Base-by-base conservation (phyloP, 2,888 invertebrate genomes). In the Bombyx huttoni region DNA sequence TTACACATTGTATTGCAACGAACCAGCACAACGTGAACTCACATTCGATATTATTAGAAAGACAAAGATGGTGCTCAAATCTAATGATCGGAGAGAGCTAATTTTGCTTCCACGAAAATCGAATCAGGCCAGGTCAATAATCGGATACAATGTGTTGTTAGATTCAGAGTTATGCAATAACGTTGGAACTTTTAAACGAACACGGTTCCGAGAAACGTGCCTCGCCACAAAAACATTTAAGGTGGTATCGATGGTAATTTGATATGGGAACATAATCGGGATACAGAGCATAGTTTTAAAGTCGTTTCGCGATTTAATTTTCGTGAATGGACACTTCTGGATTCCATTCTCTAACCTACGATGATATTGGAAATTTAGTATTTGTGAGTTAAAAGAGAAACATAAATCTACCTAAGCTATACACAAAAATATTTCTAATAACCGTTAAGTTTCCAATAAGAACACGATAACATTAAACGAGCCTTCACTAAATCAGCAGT, bases 161-260 rank as follows among this genome's bases (percentile, higher is more conserved):
- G 73, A 62, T 63, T 60, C 57, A 59, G 60, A 67, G 79, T 85
- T 86, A 82, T 78, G 82, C 76, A 86, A 86, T 68, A 71, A 70
- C 70, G 70, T 40, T 70, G 73, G 81, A 81, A 73, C 68, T 72
- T 75, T 67, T 70, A 70, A 61, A 56, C 58, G 60, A 55, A 54
- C 68, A 24, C 24, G 62, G 71, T 86, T 87, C 87, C 65, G 47
- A 82, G 86, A 87, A 87, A 84, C 86, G 87, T 87, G 87, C 83
- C 74, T 73, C 63, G 66, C 72, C 24, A 80, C 76, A 84, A 81
- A 84, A 87, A 87, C 85, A 86, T 71, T 54, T 59, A 65, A 63
- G 64, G 71, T 73, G 82, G 81, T 78, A 82, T 82, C 78, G 82
- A 79, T 79, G 68, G 59, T 66, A 77, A 79, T 70, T 70, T 79